A percentile compares a stretch with the other conserved stretches of the same genome.
Evolutionary conservation across 2,888 invertebrate species (phyloP).

Genomic region (Trachelus troglodyta): DNA sequence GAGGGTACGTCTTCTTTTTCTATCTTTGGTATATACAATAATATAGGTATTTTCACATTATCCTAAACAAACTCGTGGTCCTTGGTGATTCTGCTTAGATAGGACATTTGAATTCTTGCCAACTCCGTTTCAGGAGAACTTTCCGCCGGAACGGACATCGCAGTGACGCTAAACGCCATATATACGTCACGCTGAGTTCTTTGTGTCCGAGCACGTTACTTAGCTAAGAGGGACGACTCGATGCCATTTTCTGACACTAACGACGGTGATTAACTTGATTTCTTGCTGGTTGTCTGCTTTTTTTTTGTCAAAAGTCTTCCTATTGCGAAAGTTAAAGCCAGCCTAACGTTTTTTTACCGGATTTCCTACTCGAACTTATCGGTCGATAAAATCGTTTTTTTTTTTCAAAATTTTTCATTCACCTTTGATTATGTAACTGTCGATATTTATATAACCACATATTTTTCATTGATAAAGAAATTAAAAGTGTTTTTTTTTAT

Average conservation of each 20-base stretch:
- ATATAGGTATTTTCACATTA: no score
- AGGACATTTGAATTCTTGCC: conserved; percentile 1
- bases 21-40: no score
- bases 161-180: neutral
- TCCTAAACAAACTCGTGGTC: no score
- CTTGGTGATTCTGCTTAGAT: neutral
- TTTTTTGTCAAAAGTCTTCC: conserved; percentile 6
- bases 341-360: neutral
- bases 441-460: no score
- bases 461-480: no score
- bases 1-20: neutral
- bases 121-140: neutral
- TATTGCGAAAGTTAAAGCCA: neutral
- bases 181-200: neutral
- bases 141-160: neutral
- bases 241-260: conserved; percentile 14
- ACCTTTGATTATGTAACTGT: neutral
- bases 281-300: conserved; percentile 9
- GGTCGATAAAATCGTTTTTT: neutral
- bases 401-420: neutral
- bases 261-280: conserved; percentile 20
- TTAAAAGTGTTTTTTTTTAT: no score
- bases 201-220: conserved; percentile 6
- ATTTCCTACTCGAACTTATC: no score
- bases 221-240: conserved; percentile 6